A percentile compares a stretch with the other conserved stretches of the same genome.
Evolutionary conservation across 1,140 invertebrate genomes (phyloP).

Genomic region (Lamellibrachia luymesi): DNA sequence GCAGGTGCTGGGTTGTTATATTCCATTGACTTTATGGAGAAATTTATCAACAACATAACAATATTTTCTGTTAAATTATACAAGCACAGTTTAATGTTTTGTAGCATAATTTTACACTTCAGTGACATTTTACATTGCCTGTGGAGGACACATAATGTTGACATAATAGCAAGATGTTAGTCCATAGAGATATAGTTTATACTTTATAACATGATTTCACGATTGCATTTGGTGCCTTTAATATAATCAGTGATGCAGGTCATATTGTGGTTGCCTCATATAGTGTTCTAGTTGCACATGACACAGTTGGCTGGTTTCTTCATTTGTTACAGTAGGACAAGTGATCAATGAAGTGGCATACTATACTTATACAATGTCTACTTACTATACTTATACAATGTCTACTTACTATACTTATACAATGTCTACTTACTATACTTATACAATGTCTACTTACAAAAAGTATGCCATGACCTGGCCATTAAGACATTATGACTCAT

Average conservation of each 20-base stretch:
- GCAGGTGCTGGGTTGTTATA: background rate
- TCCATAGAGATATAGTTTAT: too few species aligned
- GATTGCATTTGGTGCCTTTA: background rate
- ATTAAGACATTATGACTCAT: background rate
- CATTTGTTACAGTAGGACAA: background rate
- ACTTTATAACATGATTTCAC: too few species aligned
- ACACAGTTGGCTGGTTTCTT: background rate
- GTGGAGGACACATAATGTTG: background rate
- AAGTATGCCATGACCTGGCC: background rate
- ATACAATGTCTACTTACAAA: background rate
- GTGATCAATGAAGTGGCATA: background rate
- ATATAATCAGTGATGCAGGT: background rate
- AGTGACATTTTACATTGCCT: background rate
- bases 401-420: background rate
- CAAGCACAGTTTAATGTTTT: background rate
- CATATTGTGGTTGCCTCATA: background rate
- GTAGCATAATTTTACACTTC: too few species aligned
- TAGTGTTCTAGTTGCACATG: background rate
- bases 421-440: background rate
- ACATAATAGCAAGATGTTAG: background rate
- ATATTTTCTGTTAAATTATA: background rate
- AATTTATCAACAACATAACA: background rate
- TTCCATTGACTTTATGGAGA: background rate
- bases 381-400: background rate
- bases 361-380: background rate